Conservation (phyloP, 2,113 vertebrate genomes). For the Tyto alba region DNA sequence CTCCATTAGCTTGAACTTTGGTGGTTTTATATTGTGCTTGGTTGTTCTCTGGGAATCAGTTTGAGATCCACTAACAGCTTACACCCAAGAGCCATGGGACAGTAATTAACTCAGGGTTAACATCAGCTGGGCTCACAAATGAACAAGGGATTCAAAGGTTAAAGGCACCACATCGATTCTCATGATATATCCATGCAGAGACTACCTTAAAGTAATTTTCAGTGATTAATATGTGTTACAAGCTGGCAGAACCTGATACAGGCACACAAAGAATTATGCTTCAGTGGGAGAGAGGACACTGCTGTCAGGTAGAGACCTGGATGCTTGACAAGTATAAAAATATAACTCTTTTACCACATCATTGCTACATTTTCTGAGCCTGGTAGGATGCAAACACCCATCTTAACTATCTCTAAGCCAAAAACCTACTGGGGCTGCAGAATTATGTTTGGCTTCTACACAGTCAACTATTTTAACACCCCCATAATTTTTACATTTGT, state of each 20-base stretch:
- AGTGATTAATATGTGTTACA: neutral
- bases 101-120: neutral
- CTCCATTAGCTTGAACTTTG: neutral
- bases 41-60: neutral
- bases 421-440: neutral
- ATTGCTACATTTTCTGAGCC: neutral
- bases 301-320: neutral
- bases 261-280: neutral
- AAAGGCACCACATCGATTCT: neutral
- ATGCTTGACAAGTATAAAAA: neutral
- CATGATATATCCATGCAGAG: fast-evolving
- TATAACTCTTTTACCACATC: neutral
- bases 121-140: neutral
- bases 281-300: neutral
- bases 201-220: neutral
- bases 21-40: neutral
- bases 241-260: neutral
- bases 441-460: neutral
- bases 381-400: neutral
- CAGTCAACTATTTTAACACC: neutral
- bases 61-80: neutral
- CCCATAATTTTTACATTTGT: neutral
- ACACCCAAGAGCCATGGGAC: neutral
- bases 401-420: neutral
- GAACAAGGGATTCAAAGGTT: neutral